Evolutionary conservation across 2,797 vertebrate species (phyloP), one percentile per base, ranked within the genome.

Genomic region (Pipistrellus pygmaeus): DNA sequence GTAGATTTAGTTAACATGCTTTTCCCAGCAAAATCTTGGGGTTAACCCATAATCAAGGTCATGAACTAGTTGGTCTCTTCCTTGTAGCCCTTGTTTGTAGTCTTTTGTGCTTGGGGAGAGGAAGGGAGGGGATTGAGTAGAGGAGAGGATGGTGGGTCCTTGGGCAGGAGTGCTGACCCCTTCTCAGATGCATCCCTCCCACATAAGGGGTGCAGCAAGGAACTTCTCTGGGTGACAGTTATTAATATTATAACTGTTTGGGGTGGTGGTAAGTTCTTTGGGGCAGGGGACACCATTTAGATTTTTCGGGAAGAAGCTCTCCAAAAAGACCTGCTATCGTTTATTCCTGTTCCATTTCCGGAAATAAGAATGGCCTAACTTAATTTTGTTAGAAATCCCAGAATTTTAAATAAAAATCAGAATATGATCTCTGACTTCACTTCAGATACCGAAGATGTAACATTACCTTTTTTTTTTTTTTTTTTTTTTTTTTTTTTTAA

Each of bases 251-350:
- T 48, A 84, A 57, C 41, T 68, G 9, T 77, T 88, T 83, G 15
- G 60, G 25, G 77, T 71, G 48, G 12, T 12, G 14, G 35, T 46
- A 73, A 87, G 18, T 27, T 75, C 5, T 80, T 55, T 35, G 41
- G 60, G 12, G 35, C 75, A 41, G 20, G 9, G 14, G 25, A 4
- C 18, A 82, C 87, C n/a, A 80, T 66, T 82, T 75, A 41, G 78
- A 48, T 77, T 94, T 94, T 96, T 78, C 57, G 92, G 53, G 73
- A 88, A 93, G 77, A 72, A 68, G 44, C 25, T 44, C 55, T 90
- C 30, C 68, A 77, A 41, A 80, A 93, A 90, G 48, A 85, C 38
- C 9, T 38, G 30, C 69, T 82, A 5, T 68, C 5, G 23, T 87
- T 64, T 80, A 83, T 64, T 92, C 25, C 62, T 38, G 6, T 53